Evolutionary conservation across 2,113 vertebrate genomes (phyloP).

Genomic region (Anthoscopus minutus): DNA sequence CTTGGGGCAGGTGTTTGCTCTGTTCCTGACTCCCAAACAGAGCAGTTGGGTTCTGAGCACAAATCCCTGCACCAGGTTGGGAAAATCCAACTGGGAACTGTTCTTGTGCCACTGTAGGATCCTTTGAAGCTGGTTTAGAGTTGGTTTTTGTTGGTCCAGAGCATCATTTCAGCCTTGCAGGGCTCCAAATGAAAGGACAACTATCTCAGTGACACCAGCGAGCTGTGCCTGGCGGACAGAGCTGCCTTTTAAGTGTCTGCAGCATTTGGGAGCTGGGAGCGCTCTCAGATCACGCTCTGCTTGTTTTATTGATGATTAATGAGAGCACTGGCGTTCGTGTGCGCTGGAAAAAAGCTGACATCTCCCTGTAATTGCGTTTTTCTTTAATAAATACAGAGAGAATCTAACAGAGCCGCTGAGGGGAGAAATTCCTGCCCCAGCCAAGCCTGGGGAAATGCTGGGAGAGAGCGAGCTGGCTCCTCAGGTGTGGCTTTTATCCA

Average conservation of each 20-base stretch:
- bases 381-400: conserved; percentile 26
- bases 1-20: neutral
- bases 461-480: neutral
- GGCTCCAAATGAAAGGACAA: conserved; percentile 20
- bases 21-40: neutral
- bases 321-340: conserved; percentile 31
- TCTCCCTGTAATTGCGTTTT: conserved; percentile 29
- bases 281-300: conserved; percentile 14
- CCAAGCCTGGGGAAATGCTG: neutral
- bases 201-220: neutral
- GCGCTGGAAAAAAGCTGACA: neutral
- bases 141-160: neutral
- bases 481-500: neutral
- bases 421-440: neutral
- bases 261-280: neutral
- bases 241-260: conserved; percentile 37
- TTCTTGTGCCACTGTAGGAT: neutral
- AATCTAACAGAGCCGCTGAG: neutral
- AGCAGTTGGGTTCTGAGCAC: neutral
- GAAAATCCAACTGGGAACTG: neutral
- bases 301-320: conserved; percentile 68
- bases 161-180: neutral
- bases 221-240: conserved; percentile 2
- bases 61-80: neutral
- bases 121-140: neutral